These are phyloP conservation scores for Lethenteron reissneri DNA, from an alignment of 2,113 vertebrate genomes.

Conservation along the genomic window DNA sequence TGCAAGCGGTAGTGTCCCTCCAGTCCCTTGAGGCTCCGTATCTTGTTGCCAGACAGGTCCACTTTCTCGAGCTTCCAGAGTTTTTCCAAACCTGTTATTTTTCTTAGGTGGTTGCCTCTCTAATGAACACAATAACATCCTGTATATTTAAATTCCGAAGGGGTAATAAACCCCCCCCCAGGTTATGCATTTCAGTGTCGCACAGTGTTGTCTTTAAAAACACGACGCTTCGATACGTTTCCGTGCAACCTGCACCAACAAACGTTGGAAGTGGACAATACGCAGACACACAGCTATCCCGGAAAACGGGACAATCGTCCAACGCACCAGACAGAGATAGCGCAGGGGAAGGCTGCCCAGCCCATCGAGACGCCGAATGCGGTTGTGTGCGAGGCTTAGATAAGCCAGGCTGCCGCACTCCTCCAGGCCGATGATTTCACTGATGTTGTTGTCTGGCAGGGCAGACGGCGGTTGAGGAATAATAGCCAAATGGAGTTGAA, in stretches of 20 bases:
- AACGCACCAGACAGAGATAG: constrained; percentile 41
- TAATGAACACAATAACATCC: constrained; percentile 21
- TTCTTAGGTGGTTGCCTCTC: constrained; percentile 47
- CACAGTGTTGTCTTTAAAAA: constrained; percentile 18
- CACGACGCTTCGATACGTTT: constrained; percentile 18
- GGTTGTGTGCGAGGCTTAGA: constrained; percentile 55
- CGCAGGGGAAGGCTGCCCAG: constrained; percentile 35
- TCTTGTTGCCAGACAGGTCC: constrained; percentile 51
- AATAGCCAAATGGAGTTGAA: constrained; percentile 8
- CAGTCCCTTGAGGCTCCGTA: constrained; percentile 42
- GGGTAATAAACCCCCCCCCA: constrained; percentile 14
- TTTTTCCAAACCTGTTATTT: constrained; percentile 32
- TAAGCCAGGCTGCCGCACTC: constrained; percentile 33
- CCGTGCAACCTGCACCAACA: constrained; percentile 13
- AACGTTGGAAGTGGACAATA: constrained; percentile 13
- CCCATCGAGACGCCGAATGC: constrained; percentile 24
- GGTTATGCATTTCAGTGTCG: constrained; percentile 12
- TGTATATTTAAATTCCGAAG: constrained; percentile 19
- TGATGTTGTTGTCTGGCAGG: constrained; percentile 38
- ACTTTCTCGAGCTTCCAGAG: constrained; percentile 32
- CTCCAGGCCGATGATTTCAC: constrained; percentile 42
- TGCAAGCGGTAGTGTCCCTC: constrained; percentile 35
- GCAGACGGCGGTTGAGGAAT: constrained; percentile 21
- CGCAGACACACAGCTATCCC: background rate
- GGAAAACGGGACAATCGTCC: background rate